phyloP scores from a whole-genome alignment of 2,888 invertebrate genomes.

The Oxystoma pomonae region DNA sequence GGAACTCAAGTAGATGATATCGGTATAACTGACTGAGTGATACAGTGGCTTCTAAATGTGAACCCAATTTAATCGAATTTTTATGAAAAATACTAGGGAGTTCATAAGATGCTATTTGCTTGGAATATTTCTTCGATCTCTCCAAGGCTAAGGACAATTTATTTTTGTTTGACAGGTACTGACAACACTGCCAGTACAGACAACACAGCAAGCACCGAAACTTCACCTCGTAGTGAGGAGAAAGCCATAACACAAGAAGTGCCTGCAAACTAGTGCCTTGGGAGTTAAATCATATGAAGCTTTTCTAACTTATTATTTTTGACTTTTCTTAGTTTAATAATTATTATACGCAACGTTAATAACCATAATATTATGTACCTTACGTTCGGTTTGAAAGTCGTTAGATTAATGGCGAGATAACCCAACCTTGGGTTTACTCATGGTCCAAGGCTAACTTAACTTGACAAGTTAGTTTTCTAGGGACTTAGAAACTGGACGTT shows the following conservation, averaged over 20 bases:
- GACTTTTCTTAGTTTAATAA: background rate
- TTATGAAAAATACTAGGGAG: no score
- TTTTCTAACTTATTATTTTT: background rate
- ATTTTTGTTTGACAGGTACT: background rate
- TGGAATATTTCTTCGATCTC: no score
- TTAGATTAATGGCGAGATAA: background rate
- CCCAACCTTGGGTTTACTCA: no score
- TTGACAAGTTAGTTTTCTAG: no score
- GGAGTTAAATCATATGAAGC: background rate
- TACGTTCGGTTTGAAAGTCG: background rate
- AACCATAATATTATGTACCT: background rate
- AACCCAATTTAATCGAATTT: no score
- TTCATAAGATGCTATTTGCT: no score
- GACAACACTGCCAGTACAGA: slow-evolving; percentile 14
- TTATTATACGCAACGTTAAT: background rate
- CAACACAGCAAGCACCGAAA: slow-evolving; percentile 25
- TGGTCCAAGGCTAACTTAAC: no score
- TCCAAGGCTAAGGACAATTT: no score
- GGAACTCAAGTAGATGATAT: no score
- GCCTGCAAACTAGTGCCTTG: slow-evolving; percentile 27
- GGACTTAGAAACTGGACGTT: background rate
- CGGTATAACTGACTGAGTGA: no score
- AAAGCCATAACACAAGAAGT: slow-evolving; percentile 16
- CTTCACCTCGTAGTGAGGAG: slow-evolving; percentile 30
- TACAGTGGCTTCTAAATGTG: no score